A percentile compares a stretch with the other conserved stretches of the same genome.
phyloP scores from a whole-genome alignment of 1,140 invertebrate genomes.

The Neodiprion virginianus region DNA sequence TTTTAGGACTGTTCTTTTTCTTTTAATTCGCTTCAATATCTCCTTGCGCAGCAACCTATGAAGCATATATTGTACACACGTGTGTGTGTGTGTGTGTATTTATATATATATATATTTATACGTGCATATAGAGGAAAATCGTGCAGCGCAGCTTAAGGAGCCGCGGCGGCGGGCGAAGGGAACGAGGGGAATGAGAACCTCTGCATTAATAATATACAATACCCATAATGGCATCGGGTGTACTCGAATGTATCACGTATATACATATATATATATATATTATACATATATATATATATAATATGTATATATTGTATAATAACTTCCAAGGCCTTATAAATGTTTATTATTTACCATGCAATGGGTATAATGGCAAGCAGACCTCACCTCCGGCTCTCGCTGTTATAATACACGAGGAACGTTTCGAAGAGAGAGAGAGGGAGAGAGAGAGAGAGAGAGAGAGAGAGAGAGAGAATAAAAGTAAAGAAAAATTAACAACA shows the following conservation, averaged over 20 bases:
- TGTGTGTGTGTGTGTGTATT: too few species aligned
- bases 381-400: slow-evolving; percentile 10
- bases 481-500: slow-evolving; percentile 37
- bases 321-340: slow-evolving; percentile 63
- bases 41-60: too few species aligned
- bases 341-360: slow-evolving; percentile 63
- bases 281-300: too few species aligned
- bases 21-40: too few species aligned
- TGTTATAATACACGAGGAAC: too few species aligned
- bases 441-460: slow-evolving; percentile 14
- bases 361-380: slow-evolving; percentile 55
- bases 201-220: slow-evolving; percentile 64
- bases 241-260: slow-evolving; percentile 53
- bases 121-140: too few species aligned
- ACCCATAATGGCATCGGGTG: slow-evolving; percentile 60
- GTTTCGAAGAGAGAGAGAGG: slow-evolving; percentile 19
- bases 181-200: slow-evolving; percentile 45
- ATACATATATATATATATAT: not conserved
- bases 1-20: too few species aligned
- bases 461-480: slow-evolving; percentile 20
- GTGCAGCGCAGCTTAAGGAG: too few species aligned
- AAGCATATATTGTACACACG: too few species aligned
- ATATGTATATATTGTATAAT: slow-evolving; percentile 61
- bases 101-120: too few species aligned
- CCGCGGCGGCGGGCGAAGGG: too few species aligned